These are phyloP conservation scores for Eristalis pertinax DNA, from an alignment of 2,888 invertebrate genomes.

Conservation along the genomic window DNA sequence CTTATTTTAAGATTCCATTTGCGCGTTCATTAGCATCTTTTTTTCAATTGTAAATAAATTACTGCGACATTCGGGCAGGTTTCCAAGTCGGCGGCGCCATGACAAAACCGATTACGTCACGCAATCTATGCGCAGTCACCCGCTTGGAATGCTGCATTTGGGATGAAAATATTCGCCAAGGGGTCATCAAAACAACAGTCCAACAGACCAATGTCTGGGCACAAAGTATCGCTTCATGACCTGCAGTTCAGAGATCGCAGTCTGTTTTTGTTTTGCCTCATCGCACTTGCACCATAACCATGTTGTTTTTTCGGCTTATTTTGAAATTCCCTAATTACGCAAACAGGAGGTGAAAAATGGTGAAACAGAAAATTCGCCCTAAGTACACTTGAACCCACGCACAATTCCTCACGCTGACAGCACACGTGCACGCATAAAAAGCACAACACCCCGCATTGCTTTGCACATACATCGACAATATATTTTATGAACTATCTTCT, in stretches of 20 bases:
- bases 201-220: neutral
- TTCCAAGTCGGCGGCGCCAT: neutral
- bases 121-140: neutral
- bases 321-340: neutral
- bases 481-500: constrained; percentile 14
- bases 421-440: neutral
- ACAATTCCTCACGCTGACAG: neutral
- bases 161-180: neutral
- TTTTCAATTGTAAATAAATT: neutral
- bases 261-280: neutral
- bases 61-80: neutral
- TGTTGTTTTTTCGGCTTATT: neutral
- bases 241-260: neutral
- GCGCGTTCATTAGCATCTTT: neutral
- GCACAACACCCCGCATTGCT: neutral
- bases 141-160: neutral
- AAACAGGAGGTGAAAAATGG: neutral
- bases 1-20: neutral
- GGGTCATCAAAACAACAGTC: neutral
- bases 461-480: neutral
- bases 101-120: neutral
- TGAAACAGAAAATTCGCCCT: neutral
- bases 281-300: neutral
- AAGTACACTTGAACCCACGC: neutral
- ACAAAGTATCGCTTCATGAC: neutral